phyloP scores from a whole-genome alignment of 2,113 vertebrate genomes.

The Sterna hirundo region DNA sequence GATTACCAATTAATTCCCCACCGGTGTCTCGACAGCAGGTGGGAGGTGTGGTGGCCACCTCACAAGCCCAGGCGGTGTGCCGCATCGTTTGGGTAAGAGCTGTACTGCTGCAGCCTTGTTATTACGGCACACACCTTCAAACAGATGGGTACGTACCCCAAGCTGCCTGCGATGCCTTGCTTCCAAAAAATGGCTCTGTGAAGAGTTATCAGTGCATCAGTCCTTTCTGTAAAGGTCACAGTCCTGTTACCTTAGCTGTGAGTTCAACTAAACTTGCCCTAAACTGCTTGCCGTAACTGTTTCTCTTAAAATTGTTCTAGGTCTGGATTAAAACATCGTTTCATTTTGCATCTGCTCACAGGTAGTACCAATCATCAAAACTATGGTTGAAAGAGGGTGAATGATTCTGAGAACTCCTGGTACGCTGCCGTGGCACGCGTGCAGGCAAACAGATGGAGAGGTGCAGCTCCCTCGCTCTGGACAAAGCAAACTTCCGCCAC shows the following conservation, averaged over 20 bases:
- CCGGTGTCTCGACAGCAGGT: not conserved
- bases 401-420: rapidly evolving
- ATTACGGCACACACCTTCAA: not conserved
- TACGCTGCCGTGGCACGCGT: rapidly evolving
- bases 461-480: not conserved
- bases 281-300: not conserved
- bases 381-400: rapidly evolving
- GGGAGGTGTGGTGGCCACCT: not conserved
- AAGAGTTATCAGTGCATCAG: not conserved
- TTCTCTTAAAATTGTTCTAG: not conserved
- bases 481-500: not conserved
- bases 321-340: not conserved
- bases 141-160: not conserved
- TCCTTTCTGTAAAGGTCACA: not conserved
- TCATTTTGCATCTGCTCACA: not conserved
- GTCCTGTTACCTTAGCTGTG: not conserved
- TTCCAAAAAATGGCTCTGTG: not conserved
- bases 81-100: not conserved
- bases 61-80: not conserved
- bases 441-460: not conserved
- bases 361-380: not conserved
- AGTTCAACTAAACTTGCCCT: not conserved
- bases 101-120: not conserved
- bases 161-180: not conserved
- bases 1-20: not conserved